phyloP scores from a whole-genome alignment of 2,797 vertebrate species.

The Gephyroberyx darwinii region DNA sequence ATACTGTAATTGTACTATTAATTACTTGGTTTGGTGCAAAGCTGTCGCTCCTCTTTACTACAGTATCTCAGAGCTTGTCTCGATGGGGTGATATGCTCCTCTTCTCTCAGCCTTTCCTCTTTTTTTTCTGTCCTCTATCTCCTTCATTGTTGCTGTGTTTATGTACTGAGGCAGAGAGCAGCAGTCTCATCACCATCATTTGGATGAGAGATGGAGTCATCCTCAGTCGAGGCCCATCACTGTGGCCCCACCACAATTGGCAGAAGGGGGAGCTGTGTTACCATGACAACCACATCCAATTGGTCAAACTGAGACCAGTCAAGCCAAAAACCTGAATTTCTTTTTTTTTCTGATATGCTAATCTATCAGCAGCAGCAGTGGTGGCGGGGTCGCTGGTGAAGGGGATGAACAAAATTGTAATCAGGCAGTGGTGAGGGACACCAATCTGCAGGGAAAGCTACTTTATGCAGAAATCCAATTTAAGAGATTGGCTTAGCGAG shows the following conservation, averaged over 20 bases:
- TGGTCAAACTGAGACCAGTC: conserved; percentile 56
- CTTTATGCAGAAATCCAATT: conserved; percentile 79
- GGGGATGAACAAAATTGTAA: conserved; percentile 58
- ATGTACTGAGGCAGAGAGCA: conserved; percentile 60
- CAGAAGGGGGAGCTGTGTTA: conserved; percentile 37
- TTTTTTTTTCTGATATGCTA: conserved; percentile 53
- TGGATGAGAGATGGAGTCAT: conserved; percentile 72
- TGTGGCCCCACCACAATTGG: conserved; percentile 31
- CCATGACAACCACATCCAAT: conserved; percentile 63
- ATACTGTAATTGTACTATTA: conserved; percentile 61
- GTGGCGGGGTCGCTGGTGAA: conserved; percentile 3
- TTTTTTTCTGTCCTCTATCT: conserved; percentile 38
- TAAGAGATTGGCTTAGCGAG: conserved; percentile 74
- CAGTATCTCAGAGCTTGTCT: conserved; percentile 46
- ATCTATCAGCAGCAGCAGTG: conserved; percentile 45
- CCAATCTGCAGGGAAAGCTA: conserved; percentile 71
- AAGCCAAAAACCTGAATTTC: conserved; percentile 44
- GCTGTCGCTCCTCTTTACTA: conserved; percentile 38
- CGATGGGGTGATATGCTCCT: conserved; percentile 27
- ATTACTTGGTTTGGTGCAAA: conserved; percentile 67
- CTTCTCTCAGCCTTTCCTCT: conserved; percentile 18
- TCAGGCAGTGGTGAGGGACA: conserved; percentile 71
- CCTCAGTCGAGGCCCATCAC: conserved; percentile 57
- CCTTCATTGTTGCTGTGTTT: conserved; percentile 49
- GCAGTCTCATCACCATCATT: conserved; percentile 69